Percentiles rank a stretch among this genome's conserved stretches.
These are phyloP conservation scores for Gallinago undulata DNA, from an alignment of 2,113 vertebrate species.

Conservation along the genomic window DNA sequence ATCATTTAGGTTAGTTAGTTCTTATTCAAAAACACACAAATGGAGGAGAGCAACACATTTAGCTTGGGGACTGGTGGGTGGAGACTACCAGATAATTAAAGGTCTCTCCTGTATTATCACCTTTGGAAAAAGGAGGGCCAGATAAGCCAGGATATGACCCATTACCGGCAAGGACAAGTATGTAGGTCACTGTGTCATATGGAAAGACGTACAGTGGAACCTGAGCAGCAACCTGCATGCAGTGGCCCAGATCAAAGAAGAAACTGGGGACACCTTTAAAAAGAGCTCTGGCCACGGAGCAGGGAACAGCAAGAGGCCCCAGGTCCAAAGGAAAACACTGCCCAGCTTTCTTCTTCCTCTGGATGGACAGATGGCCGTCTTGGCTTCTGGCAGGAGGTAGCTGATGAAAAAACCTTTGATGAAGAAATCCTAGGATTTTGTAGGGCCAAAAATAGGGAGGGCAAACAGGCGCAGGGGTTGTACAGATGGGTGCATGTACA, in stretches of 20 bases:
- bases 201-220: background rate
- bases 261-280: background rate
- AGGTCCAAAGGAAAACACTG: background rate
- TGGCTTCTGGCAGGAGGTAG: background rate
- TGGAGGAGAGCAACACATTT: background rate
- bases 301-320: background rate
- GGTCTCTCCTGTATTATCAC: background rate
- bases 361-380: background rate
- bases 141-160: background rate
- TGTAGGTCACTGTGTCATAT: slow-evolving; percentile 18
- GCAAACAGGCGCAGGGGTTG: background rate
- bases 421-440: background rate
- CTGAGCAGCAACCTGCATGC: background rate
- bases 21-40: background rate
- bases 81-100: background rate
- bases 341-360: background rate
- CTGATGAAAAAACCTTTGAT: background rate
- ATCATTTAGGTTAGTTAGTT: background rate
- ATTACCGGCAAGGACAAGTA: background rate
- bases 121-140: background rate
- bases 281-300: background rate
- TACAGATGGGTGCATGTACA: background rate
- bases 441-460: background rate
- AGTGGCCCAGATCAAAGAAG: background rate
- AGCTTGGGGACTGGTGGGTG: background rate